These are phyloP conservation scores for Serripes groenlandicus DNA, from an alignment of 2,888 invertebrate species.

Conservation along the genomic window DNA sequence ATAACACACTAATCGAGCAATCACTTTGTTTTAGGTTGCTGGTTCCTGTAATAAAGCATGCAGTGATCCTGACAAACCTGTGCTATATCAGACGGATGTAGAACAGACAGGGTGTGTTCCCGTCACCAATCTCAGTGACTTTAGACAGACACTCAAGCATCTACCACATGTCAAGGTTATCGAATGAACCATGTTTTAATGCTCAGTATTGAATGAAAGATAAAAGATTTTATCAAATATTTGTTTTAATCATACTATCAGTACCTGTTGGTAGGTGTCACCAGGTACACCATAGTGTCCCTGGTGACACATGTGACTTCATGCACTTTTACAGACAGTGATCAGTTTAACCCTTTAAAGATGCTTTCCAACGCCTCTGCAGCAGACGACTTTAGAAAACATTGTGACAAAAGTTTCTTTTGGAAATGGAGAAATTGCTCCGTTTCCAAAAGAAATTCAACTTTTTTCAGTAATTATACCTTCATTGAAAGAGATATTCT, in stretches of 20 bases:
- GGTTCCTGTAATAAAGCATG: slow-evolving; percentile 16
- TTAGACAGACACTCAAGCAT: slow-evolving; percentile 49
- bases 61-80: slow-evolving; percentile 31
- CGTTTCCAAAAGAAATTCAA: too few species aligned
- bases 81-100: slow-evolving; percentile 44
- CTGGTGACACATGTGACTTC: not conserved
- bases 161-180: slow-evolving; percentile 41
- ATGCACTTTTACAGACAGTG: not conserved
- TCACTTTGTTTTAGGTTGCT: slow-evolving; percentile 36
- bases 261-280: too few species aligned
- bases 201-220: not conserved
- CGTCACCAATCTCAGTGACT: slow-evolving; percentile 27
- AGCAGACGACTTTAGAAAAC: too few species aligned
- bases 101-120: slow-evolving; percentile 37
- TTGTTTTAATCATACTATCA: too few species aligned
- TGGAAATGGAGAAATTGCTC: too few species aligned
- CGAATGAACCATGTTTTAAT: slow-evolving; percentile 23
- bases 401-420: too few species aligned
- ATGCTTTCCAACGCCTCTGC: too few species aligned
- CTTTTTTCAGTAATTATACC: too few species aligned
- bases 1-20: too few species aligned
- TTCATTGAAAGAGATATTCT: too few species aligned
- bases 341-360: too few species aligned
- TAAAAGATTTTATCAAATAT: not conserved
- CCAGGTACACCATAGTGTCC: too few species aligned